Evolutionary conservation across 2,888 invertebrate species (phyloP), one percentile per base, ranked within the genome.

Genomic region (Zygaena filipendulae): DNA sequence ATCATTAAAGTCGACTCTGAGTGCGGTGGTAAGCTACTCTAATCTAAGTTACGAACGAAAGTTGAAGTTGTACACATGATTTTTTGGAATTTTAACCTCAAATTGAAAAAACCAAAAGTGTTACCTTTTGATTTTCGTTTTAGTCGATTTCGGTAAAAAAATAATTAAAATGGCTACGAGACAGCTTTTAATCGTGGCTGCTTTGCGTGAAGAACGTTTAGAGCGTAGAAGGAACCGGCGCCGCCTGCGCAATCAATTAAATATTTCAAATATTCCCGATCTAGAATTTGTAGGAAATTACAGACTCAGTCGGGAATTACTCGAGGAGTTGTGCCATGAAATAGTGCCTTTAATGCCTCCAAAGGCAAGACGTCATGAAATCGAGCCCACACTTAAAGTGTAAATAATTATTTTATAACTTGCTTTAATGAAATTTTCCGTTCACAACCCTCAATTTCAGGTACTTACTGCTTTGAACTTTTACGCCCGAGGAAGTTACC

Each of bases 191-290:
- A 11, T 20, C 4, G 27, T 20, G 13, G 12, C 13, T 13, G 27
- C 21, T 21, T 6, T 21, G n/a, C 13, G 13, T 12, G 25, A 43
- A 29, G 25, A 39, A 47, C 21, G 35, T 33, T 8, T 42, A 43
- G 27, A 40, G 45, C 25, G 47, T 49, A 23, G 49, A 29, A 45
- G 52, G 3, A 52, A 55, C 12, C 29, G 26, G 2, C 18, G 25
- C 18, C 19, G 19, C 4, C 19, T 32, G 16, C 22, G 27, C 9
- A 27, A 21, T 21, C 8, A 10, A 8, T 12, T 26, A 4, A 16
- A 16, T 16, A 16, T 16, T 16, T 6, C 4, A 6, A 7, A 6
- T 16, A 14, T 27, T 13, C 27, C 27, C 13, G 27, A 27, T 21
- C 10, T 21, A 9, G 21, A 27, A 13, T 27, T 27, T 27, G 21